Conservation (phyloP, 1,140 invertebrate species). For the Chelonus insularis region DNA sequence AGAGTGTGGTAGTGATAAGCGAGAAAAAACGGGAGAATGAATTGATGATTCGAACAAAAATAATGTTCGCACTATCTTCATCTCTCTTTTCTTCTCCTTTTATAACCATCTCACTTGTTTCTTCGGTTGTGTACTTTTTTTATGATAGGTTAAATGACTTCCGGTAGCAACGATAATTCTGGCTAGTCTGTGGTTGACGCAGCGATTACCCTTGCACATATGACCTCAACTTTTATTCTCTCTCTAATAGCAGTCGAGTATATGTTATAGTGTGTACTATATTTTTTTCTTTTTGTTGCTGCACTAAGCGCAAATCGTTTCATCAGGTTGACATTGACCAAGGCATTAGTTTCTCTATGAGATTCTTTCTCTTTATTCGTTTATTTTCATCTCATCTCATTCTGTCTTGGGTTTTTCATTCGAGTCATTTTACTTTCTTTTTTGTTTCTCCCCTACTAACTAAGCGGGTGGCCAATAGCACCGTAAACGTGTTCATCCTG, state of each 20-base stretch:
- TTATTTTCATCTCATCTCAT: background rate
- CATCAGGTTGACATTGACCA: slow-evolving; percentile 16
- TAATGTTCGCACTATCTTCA: background rate
- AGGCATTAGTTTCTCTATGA: slow-evolving; percentile 15
- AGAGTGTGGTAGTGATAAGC: background rate
- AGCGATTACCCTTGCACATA: slow-evolving; percentile 16
- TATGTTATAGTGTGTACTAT: background rate
- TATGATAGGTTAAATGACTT: slow-evolving; percentile 19
- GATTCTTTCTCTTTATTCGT: slow-evolving; percentile 5
- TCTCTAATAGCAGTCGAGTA: background rate
- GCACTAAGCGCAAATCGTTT: background rate
- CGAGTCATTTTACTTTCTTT: slow-evolving; percentile 7
- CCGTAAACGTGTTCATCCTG: slow-evolving; percentile 17
- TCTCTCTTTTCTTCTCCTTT: no score
- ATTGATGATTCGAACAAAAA: background rate
- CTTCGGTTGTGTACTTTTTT: slow-evolving; percentile 5
- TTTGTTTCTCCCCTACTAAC: background rate
- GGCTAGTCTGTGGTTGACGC: slow-evolving; percentile 24
- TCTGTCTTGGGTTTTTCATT: background rate
- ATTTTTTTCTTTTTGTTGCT: background rate
- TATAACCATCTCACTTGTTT: no score
- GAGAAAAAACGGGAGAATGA: background rate
- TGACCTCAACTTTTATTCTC: background rate
- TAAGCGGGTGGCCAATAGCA: background rate
- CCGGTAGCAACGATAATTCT: slow-evolving; percentile 23